phyloP scores from a whole-genome alignment of 2,888 invertebrate genomes.

The Pheosia gnoma region DNA sequence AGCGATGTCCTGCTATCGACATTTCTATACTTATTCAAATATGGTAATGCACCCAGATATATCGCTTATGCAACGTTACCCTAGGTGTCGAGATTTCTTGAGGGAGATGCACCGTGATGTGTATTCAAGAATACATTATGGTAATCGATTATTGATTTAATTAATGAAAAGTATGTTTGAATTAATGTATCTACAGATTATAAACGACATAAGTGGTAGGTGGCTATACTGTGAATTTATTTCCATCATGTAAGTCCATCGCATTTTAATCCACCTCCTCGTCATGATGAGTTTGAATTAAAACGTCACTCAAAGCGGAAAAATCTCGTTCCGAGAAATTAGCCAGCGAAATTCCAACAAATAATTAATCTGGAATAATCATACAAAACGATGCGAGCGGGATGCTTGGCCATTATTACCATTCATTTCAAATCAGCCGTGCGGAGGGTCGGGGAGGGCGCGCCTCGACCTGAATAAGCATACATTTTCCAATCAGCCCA shows the following conservation, averaged over 20 bases:
- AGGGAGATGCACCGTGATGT: conserved; percentile 1
- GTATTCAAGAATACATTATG: no score
- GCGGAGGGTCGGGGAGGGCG: conserved; percentile 67
- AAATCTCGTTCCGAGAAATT: conserved; percentile 83
- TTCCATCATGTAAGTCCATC: neutral
- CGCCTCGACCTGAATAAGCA: conserved; percentile 80
- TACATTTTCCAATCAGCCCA: conserved; percentile 84
- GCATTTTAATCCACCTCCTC: conserved; percentile 44
- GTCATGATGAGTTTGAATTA: conserved; percentile 72
- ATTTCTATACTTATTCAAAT: conserved; percentile 61
- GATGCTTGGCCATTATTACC: conserved; percentile 81
- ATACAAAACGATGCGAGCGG: conserved; percentile 83
- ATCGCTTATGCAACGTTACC: conserved; percentile 45
- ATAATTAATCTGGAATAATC: conserved; percentile 85
- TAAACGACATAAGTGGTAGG: neutral
- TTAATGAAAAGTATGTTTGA: no score
- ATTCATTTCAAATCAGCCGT: conserved; percentile 84
- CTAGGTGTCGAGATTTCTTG: conserved; percentile 18
- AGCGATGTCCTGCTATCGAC: conserved; percentile 61
- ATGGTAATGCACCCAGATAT: conserved; percentile 48
- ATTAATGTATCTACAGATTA: neutral
- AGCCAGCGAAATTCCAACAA: conserved; percentile 81
- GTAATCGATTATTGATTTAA: no score
- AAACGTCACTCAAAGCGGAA: conserved; percentile 82
- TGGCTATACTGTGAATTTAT: neutral